Evolutionary conservation across 2,888 invertebrate genomes (phyloP), one percentile per base, ranked within the genome.

Genomic region (Neoaliturus tenellus): DNA sequence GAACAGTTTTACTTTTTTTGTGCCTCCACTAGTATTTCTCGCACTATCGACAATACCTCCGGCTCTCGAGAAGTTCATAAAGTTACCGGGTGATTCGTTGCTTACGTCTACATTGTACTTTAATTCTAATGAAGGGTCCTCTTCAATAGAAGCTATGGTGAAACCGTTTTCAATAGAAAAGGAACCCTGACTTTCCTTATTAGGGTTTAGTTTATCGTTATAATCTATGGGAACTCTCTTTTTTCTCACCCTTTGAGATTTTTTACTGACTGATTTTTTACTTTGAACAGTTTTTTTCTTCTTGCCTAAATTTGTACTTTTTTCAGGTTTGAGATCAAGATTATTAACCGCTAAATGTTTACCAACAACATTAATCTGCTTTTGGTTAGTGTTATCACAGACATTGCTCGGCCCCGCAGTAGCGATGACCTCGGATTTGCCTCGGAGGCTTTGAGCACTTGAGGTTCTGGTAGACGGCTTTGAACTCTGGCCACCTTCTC

Each of bases 301-400:
- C 17, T 25, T 44, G 44, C 39, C 44, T 62, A 58, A 20, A 44
- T 81, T 81, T 81, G 81, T 81, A 81, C 81, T 81, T 2, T 67
- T 39, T 28, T 81, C 81, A 81, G 81, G 48, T 41, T 55, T 81
- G 81, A 81, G 81, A 81, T 81, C 81, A 23, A 48, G 80, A 81
- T n/a, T 62, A 62, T 62, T 62, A 62, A 28, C 25, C n/a, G 14
- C 44, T 44, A 48, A 81, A 62, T 14, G 28, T 81, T 67, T 28
- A 5, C 25, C 3, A 67, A 44, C 67, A 31, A 67, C 67, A 28
- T 62, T 33, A 44, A 67, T 39, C 33, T 23, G 67, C 69, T 67
- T 81, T 81, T 69, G 31, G 67, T 81, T 81, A 67, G 14, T 67
- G 62, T 62, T 81, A 81, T 81, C 81, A 81, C 81, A 81, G 81